These are phyloP conservation scores for Eumerus sabulonum DNA, from an alignment of 2,888 invertebrate genomes.

Conservation along the genomic window DNA sequence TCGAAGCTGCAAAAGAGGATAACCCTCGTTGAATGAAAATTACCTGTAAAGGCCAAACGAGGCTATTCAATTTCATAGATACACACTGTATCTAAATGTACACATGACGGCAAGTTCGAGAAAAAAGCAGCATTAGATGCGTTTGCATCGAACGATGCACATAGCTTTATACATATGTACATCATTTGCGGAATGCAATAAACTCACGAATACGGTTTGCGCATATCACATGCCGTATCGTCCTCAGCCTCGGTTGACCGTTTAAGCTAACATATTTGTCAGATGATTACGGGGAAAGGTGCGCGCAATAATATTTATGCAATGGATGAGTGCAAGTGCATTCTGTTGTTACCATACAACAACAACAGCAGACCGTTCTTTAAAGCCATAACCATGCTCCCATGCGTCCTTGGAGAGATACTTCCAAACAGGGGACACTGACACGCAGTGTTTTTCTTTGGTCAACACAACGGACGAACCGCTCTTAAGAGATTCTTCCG, in stretches of 20 bases:
- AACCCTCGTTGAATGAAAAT: slow-evolving; percentile 62
- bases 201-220: slow-evolving; percentile 40
- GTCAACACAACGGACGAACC: slow-evolving; percentile 36
- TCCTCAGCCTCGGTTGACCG: slow-evolving; percentile 63
- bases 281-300: slow-evolving; percentile 49
- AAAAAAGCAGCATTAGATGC: slow-evolving; percentile 27
- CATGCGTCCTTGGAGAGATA: slow-evolving; percentile 20
- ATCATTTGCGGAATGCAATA: slow-evolving; percentile 55
- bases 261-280: slow-evolving; percentile 67
- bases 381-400: background rate
- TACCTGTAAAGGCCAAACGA: slow-evolving; percentile 64
- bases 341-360: slow-evolving; percentile 58
- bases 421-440: slow-evolving; percentile 52
- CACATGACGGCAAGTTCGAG: background rate
- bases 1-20: slow-evolving; percentile 37
- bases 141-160: slow-evolving; percentile 13
- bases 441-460: slow-evolving; percentile 50
- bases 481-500: slow-evolving; percentile 53
- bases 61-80: slow-evolving; percentile 41
- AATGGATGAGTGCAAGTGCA: slow-evolving; percentile 68
- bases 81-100: slow-evolving; percentile 6
- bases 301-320: slow-evolving; percentile 65
- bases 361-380: slow-evolving; percentile 27
- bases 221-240: slow-evolving; percentile 48
- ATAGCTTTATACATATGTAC: too few relatives aligned